Evolutionary conservation across 2,113 vertebrate genomes (phyloP).

Genomic region (Phalacrocorax carbo): DNA sequence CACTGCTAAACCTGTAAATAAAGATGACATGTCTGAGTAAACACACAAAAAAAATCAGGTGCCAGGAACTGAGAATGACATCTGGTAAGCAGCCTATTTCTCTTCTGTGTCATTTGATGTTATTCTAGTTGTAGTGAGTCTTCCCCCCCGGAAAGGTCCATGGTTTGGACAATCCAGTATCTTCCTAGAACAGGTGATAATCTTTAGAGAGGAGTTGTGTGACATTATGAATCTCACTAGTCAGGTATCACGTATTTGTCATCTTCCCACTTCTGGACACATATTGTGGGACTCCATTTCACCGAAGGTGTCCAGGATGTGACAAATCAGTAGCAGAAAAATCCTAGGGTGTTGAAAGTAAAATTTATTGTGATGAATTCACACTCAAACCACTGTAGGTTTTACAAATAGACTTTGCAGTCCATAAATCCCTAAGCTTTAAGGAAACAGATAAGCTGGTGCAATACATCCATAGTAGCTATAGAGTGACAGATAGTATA

Average conservation of each 20-base stretch:
- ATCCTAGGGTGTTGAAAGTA: neutral
- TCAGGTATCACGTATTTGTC: neutral
- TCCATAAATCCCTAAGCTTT: constrained; percentile 29
- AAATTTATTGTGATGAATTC: constrained; percentile 20
- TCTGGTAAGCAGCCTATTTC: neutral
- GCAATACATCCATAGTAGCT: neutral
- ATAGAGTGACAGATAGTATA: neutral
- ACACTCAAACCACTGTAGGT: neutral
- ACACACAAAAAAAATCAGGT: neutral
- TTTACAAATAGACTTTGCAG: constrained; percentile 37
- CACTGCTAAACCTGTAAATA: neutral
- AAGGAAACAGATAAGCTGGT: neutral
- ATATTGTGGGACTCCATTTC: neutral
- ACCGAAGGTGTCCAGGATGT: neutral
- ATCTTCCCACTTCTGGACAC: neutral
- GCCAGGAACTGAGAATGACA: neutral
- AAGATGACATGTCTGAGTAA: neutral
- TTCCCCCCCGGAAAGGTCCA: neutral
- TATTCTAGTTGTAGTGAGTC: neutral
- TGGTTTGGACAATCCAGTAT: neutral
- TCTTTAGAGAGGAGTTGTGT: neutral
- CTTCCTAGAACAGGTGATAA: neutral
- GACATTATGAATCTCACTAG: neutral
- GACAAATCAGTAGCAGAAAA: constrained; percentile 1
- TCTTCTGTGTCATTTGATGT: neutral